Evolutionary conservation across 2,888 invertebrate species (phyloP).

Genomic region (Macrophya annulata): DNA sequence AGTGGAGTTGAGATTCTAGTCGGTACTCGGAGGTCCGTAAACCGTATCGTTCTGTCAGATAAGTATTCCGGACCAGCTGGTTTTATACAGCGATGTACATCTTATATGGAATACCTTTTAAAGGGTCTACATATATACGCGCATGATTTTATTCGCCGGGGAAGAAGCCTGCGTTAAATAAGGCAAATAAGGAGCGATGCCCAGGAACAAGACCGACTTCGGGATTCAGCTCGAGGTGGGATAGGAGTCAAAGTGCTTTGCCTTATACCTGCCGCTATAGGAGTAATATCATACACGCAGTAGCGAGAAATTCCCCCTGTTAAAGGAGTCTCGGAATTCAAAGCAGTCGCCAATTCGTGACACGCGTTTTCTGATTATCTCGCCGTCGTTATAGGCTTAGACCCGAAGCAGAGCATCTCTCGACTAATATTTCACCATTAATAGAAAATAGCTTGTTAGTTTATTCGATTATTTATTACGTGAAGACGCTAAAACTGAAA

Average conservation of each 20-base stretch:
- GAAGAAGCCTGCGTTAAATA: slow-evolving; percentile 66
- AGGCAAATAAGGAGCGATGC: slow-evolving; percentile 67
- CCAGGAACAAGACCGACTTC: slow-evolving; percentile 61
- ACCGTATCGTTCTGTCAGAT: slow-evolving; percentile 53
- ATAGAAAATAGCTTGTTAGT: slow-evolving; percentile 27
- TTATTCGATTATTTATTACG: slow-evolving; percentile 37
- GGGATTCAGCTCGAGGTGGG: slow-evolving; percentile 32
- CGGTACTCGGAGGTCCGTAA: slow-evolving; percentile 48
- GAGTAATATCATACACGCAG: slow-evolving; percentile 60
- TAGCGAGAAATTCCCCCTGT: slow-evolving; percentile 66
- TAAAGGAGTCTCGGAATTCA: slow-evolving; percentile 66
- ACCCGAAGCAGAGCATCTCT: background rate
- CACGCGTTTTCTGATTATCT: slow-evolving; percentile 33
- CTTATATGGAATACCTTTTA: slow-evolving; percentile 67
- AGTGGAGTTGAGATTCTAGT: slow-evolving; percentile 35
- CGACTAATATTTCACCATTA: slow-evolving; percentile 24
- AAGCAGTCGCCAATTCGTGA: slow-evolving; percentile 58
- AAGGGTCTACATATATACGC: slow-evolving; percentile 61
- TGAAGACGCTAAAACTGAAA: slow-evolving; percentile 6
- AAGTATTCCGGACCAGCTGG: slow-evolving; percentile 49
- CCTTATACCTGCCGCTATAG: slow-evolving; percentile 67
- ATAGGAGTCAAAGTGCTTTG: slow-evolving; percentile 69
- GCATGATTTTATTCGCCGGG: slow-evolving; percentile 68
- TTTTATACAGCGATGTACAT: slow-evolving; percentile 29
- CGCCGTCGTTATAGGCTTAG: background rate